These are phyloP conservation scores for Gavialis gangeticus DNA, from an alignment of 2,113 vertebrate species.

Conservation along the genomic window DNA sequence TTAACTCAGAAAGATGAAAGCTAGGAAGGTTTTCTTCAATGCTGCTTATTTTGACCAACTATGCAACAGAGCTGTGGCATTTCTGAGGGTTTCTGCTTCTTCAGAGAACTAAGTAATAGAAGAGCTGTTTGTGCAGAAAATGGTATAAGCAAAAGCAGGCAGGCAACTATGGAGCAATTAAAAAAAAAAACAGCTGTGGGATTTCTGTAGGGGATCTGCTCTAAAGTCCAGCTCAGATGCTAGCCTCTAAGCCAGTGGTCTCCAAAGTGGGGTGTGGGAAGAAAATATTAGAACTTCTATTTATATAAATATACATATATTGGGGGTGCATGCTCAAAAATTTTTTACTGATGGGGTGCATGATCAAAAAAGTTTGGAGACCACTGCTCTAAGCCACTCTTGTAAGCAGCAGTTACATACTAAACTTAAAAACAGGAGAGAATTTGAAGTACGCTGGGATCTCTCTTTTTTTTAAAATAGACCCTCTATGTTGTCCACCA, in stretches of 20 bases:
- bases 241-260: slow-evolving; percentile 5
- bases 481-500: slow-evolving; percentile 4
- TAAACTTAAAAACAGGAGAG: slow-evolving; percentile 33
- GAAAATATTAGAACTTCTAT: too few species aligned
- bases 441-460: slow-evolving; percentile 44
- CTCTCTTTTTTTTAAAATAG: slow-evolving; percentile 8
- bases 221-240: slow-evolving; percentile 2
- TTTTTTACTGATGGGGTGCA: too few species aligned
- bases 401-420: neutral
- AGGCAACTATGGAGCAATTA: slow-evolving; percentile 1
- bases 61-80: neutral
- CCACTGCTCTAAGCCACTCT: neutral
- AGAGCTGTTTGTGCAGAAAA: neutral
- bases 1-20: neutral
- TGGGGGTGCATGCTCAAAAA: too few species aligned
- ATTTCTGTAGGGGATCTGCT: slow-evolving; percentile 32
- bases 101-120: neutral
- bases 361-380: too few species aligned
- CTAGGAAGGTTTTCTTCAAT: neutral
- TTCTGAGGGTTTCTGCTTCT: neutral
- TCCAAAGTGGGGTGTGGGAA: too few species aligned
- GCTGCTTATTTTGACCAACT: neutral
- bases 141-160: neutral
- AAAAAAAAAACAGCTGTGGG: slow-evolving; percentile 21
- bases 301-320: too few species aligned